These are phyloP conservation scores for Pao palembangensis DNA, from an alignment of 2,113 vertebrate genomes.

Conservation along the genomic window DNA sequence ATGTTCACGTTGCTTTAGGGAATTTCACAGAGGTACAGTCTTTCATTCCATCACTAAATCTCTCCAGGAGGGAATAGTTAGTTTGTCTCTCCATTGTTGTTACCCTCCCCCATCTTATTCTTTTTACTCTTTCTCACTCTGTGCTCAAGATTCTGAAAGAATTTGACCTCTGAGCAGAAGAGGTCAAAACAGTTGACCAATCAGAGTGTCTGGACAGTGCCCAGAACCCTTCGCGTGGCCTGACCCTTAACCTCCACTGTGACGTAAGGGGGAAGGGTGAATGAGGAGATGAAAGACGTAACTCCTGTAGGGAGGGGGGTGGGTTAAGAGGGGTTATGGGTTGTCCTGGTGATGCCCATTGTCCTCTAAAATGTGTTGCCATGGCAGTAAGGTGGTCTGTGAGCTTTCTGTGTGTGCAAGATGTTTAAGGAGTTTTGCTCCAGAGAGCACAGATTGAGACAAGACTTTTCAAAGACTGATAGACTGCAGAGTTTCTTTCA, in stretches of 20 bases:
- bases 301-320: conserved; percentile 67
- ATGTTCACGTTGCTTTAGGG: conserved; percentile 30
- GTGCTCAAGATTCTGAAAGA: conserved; percentile 79
- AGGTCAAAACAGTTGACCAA: conserved; percentile 80
- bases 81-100: conserved; percentile 74
- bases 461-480: conserved; percentile 60
- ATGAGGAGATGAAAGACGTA: conserved; percentile 79
- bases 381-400: conserved; percentile 78
- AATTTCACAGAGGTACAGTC: conserved; percentile 67
- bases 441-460: conserved; percentile 68
- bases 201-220: conserved; percentile 80
- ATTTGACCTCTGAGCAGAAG: conserved; percentile 75
- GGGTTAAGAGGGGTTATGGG: conserved; percentile 81
- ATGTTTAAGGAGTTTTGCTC: conserved; percentile 69
- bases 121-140: conserved; percentile 72
- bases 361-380: conserved; percentile 76
- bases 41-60: conserved; percentile 72
- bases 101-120: conserved; percentile 64
- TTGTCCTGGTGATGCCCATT: conserved; percentile 79
- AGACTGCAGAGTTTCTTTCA: conserved; percentile 43
- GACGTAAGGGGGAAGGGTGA: conserved; percentile 78
- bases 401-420: conserved; percentile 73
- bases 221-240: conserved; percentile 81
- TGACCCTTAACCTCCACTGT: conserved; percentile 72
- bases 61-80: conserved; percentile 70